A percentile compares a stretch with the other conserved stretches of the same genome.
phyloP scores from a whole-genome alignment of 2,113 vertebrate species.

The Paradoxurus hermaphroditus region DNA sequence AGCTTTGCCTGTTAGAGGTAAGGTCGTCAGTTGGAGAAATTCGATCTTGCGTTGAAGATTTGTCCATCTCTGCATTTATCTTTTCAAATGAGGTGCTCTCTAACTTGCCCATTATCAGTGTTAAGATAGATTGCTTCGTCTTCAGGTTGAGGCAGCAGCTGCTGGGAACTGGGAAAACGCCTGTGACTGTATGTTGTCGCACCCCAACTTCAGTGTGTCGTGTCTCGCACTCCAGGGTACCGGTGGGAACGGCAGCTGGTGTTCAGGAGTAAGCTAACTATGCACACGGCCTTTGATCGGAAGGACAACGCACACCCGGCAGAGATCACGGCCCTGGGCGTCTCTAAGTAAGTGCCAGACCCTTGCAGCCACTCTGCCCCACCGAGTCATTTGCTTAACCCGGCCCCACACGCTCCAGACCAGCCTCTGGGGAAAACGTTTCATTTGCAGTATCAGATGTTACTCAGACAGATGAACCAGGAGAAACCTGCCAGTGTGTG shows the following conservation, averaged over 20 bases:
- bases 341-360: slow-evolving; percentile 92
- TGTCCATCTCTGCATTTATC: background rate
- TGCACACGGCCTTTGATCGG: slow-evolving; percentile 98
- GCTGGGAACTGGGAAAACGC: background rate
- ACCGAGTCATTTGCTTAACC: background rate
- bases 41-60: background rate
- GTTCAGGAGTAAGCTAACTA: slow-evolving; percentile 97
- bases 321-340: slow-evolving; percentile 93
- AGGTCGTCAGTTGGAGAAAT: background rate
- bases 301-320: slow-evolving; percentile 98
- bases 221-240: slow-evolving; percentile 85
- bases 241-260: slow-evolving; percentile 98
- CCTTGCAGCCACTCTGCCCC: background rate
- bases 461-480: background rate
- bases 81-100: background rate
- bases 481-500: background rate
- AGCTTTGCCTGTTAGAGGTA: background rate
- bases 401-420: accelerated
- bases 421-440: background rate
- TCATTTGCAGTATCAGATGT: background rate
- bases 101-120: accelerated
- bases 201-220: background rate
- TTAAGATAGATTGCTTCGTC: background rate
- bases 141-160: background rate
- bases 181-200: background rate